Conservation (phyloP, 2,113 vertebrate genomes). For the Orthonyx spaldingii region DNA sequence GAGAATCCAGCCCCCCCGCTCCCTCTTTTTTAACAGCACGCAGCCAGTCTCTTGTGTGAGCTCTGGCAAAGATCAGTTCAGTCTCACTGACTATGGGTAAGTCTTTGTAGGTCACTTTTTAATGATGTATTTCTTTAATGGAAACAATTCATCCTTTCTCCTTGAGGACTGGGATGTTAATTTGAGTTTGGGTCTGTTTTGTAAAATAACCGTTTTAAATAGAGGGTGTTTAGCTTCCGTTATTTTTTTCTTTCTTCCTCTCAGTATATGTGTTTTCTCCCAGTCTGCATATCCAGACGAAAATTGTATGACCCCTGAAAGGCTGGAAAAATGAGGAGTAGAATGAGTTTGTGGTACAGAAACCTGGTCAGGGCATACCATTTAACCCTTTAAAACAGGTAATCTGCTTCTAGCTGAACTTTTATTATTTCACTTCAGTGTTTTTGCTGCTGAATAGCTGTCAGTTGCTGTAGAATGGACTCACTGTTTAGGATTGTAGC, state of each 20-base stretch:
- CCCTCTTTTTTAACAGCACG: conserved; percentile 21
- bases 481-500: not conserved
- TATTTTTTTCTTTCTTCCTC: not conserved
- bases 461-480: not conserved
- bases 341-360: conserved; percentile 14
- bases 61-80: conserved; percentile 51
- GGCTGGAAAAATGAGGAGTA: not conserved
- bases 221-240: not conserved
- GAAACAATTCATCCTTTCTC: conserved; percentile 31
- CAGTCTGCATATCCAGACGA: not conserved
- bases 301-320: not conserved
- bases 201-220: not conserved
- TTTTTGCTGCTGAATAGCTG: not conserved
- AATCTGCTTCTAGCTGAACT: conserved; percentile 10
- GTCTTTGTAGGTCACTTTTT: conserved; percentile 63
- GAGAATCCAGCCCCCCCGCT: conserved; percentile 1
- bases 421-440: not conserved
- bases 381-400: not conserved
- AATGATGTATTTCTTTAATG: conserved; percentile 42
- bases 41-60: conserved; percentile 53
- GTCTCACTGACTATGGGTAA: conserved; percentile 9
- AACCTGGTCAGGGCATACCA: not conserved
- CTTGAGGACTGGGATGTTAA: not conserved
- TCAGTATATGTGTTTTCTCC: not conserved
- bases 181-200: conserved; percentile 19